Conservation (phyloP, 2,888 invertebrate genomes). For the Sarcophaga rosellei region DNA sequence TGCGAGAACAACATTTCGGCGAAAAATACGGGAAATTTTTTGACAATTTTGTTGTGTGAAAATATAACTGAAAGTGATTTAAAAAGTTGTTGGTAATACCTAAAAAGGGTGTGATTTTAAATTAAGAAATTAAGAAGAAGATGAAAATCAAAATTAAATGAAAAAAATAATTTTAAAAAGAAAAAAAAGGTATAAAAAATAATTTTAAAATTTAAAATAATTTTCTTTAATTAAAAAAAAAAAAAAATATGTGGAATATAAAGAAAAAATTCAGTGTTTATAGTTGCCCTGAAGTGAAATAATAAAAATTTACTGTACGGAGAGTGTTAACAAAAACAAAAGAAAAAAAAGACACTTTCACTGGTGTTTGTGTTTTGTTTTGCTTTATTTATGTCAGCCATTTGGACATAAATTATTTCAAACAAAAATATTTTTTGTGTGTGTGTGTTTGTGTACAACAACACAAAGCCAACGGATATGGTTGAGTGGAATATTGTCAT, state of each 20-base stretch:
- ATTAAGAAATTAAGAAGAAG: not conserved
- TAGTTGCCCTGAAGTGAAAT: not conserved
- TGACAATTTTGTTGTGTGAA: slow-evolving; percentile 15
- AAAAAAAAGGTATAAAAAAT: not conserved
- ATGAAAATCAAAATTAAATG: not conserved
- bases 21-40: slow-evolving; percentile 29
- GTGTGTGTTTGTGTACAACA: not conserved
- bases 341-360: not conserved
- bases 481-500: not conserved
- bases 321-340: not conserved
- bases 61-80: not conserved
- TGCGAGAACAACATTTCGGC: slow-evolving; percentile 54
- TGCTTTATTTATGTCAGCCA: slow-evolving; percentile 6
- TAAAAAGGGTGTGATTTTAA: slow-evolving; percentile 32
- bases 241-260: too few relatives aligned
- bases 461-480: not conserved
- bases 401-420: not conserved
- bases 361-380: not conserved
- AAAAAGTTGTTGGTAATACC: not conserved
- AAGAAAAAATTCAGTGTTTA: too few relatives aligned
- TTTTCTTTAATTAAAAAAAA: too few relatives aligned
- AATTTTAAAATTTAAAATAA: not conserved
- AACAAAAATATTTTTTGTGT: not conserved
- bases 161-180: not conserved
- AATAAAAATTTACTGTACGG: not conserved